Base-by-base conservation (phyloP, 1,140 invertebrate genomes). In the Drosophila micromelanica region DNA sequence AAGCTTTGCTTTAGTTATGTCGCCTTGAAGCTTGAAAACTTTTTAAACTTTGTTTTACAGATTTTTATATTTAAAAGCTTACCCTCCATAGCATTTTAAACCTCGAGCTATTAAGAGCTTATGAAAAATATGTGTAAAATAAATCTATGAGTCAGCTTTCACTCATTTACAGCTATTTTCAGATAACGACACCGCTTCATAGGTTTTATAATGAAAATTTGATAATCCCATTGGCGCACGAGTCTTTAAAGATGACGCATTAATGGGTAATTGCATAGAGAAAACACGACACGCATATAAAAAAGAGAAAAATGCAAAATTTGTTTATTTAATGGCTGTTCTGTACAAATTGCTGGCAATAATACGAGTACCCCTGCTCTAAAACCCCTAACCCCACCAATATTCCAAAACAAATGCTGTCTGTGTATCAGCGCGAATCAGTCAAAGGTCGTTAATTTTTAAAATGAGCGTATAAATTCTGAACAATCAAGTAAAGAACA, bases 361-460 rank as follows among this genome's bases (percentile, higher is more conserved):
- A 65, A 51, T 51, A 43, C 27, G 56, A 37, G 13, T 7, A 30
- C n/a, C 23, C 23, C 37, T 9, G 6, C 4, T 13, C 32, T n/a
- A 9, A 12, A 2, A 1, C 30, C n/a, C 51, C 8, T 11, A 15
- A 7, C 23, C 9, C 20, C 4, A 12, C 15, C 12, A 5, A 5
- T 5, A 6, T 42, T 0, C 4, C 11, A 13, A 30, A 12, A 27
- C 52, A 43, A 56, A 40, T 52, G 38, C 43, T 30, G 35, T 12
- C 9, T 40, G 46, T 61, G 38, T 52, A 56, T 71, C 48, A 38
- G 57, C 17, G 59, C 49, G 65, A 69, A 80, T 71, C 73, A 79
- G 76, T 79, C 79, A 79, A 79, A 79, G 76, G 43, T 68, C 79
- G 73, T 81, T 81, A 79, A 79, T 79, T 79, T 73, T 61, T 71